Evolutionary conservation across 2,797 vertebrate species (phyloP).

Genomic region (Acanthis flammea): DNA sequence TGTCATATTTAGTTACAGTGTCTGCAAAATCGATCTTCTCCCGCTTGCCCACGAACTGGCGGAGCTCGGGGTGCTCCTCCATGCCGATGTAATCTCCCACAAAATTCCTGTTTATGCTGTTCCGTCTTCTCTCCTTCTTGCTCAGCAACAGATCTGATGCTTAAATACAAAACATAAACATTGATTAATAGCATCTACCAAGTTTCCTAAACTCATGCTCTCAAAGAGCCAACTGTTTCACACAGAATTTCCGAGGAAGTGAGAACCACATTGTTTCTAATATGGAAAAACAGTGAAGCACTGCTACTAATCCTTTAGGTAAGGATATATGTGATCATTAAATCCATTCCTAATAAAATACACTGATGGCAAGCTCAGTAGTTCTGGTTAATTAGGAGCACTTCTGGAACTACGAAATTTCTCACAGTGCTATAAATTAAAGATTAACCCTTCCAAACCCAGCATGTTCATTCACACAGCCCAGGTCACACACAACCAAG

Average conservation of each 20-base stretch:
- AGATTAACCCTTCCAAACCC: background rate
- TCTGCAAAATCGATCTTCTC: slow-evolving; percentile 98
- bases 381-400: background rate
- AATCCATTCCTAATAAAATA: background rate
- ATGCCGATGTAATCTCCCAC: slow-evolving; percentile 96
- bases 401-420: background rate
- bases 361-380: background rate
- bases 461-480: background rate
- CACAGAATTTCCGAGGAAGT: background rate
- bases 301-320: background rate
- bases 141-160: slow-evolving; percentile 94
- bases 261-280: background rate
- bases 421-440: background rate
- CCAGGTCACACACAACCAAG: background rate
- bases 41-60: slow-evolving; percentile 92
- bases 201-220: background rate
- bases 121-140: slow-evolving; percentile 91
- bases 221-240: background rate
- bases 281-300: background rate
- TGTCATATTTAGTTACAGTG: slow-evolving; percentile 92
- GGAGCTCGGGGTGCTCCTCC: slow-evolving; percentile 92
- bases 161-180: slow-evolving; percentile 41
- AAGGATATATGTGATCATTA: background rate
- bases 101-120: slow-evolving; percentile 98
- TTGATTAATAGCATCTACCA: background rate